Conservation (phyloP, 2,797 vertebrate species). For the Enteromius fasciolatus region DNA sequence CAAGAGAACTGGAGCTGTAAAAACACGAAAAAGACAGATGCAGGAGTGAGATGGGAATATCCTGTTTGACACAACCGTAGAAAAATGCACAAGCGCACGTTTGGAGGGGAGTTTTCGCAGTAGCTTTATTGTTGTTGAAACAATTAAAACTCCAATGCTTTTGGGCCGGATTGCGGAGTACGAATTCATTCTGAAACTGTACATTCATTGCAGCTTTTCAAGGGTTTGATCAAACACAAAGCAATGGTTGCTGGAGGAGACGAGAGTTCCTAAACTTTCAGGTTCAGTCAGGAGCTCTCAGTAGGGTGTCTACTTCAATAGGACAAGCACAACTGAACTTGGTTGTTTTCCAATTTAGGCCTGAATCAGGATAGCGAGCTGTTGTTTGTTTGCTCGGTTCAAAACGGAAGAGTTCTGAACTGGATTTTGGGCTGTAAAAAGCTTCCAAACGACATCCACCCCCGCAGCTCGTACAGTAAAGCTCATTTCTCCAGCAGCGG, state of each 20-base stretch:
- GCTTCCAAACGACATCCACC: constrained; percentile 45
- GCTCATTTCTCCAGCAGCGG: constrained; percentile 18
- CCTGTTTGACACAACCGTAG: constrained; percentile 19
- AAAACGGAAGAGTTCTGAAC: constrained; percentile 41
- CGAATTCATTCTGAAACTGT: constrained; percentile 4
- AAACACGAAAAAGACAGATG: constrained; percentile 32
- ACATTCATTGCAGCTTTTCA: constrained; percentile 24
- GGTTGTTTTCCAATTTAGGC: constrained; percentile 37
- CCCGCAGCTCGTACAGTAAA: constrained; percentile 38
- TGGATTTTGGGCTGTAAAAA: constrained; percentile 44
- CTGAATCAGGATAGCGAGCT: constrained; percentile 39
- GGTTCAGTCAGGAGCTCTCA: constrained; percentile 17
- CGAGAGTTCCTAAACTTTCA: constrained; percentile 27
- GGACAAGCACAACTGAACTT: constrained; percentile 25
- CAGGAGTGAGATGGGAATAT: constrained; percentile 26
- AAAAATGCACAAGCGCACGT: constrained; percentile 14
- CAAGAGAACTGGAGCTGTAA: constrained; percentile 23
- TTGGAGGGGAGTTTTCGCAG: neutral
- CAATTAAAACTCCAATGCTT: constrained; percentile 8
- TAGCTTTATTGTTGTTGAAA: neutral
- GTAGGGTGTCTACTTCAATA: constrained; percentile 29
- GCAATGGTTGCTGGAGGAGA: constrained; percentile 20
- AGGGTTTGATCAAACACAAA: constrained; percentile 30
- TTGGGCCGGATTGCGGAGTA: neutral
- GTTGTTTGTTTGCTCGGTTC: constrained; percentile 51